Conservation (phyloP, 2,888 invertebrate genomes). For the Hermaeophaga mercurialis region DNA sequence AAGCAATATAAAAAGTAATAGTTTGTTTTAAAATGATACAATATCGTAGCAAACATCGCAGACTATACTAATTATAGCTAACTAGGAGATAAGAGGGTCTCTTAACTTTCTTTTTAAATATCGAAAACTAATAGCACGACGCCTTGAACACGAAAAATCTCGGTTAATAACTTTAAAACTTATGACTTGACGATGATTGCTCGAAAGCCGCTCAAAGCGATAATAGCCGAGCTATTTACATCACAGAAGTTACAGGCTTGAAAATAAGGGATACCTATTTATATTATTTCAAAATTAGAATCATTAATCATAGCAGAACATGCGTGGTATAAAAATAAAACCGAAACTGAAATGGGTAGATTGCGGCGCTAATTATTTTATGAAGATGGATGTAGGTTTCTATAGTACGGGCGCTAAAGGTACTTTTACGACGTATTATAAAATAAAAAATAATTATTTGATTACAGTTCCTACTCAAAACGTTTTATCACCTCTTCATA, state of each 20-base stretch:
- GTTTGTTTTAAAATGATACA: too few species aligned
- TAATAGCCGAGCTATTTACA: neutral
- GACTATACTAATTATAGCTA: too few species aligned
- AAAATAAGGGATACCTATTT: constrained; percentile 5
- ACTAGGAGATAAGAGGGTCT: too few species aligned
- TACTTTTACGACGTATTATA: too few species aligned
- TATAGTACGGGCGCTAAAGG: neutral
- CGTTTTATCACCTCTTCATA: too few species aligned
- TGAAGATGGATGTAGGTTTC: constrained; percentile 1
- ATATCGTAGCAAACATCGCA: too few species aligned
- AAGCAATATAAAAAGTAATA: too few species aligned
- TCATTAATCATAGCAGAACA: constrained; percentile 1
- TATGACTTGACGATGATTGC: neutral
- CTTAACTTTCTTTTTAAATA: too few species aligned
- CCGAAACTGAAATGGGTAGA: neutral
- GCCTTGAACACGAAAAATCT: neutral
- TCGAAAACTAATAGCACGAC: neutral
- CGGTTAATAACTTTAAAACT: neutral
- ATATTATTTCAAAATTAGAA: constrained; percentile 3
- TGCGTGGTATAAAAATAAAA: neutral
- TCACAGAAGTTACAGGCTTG: constrained; percentile 1
- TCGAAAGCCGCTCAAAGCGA: neutral
- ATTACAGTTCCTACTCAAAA: too few species aligned
- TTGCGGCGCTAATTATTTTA: constrained; percentile 1
- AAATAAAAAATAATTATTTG: too few species aligned